Evolutionary conservation across 1,140 invertebrate species (phyloP).

Genomic region (Trichogramma pretiosum): DNA sequence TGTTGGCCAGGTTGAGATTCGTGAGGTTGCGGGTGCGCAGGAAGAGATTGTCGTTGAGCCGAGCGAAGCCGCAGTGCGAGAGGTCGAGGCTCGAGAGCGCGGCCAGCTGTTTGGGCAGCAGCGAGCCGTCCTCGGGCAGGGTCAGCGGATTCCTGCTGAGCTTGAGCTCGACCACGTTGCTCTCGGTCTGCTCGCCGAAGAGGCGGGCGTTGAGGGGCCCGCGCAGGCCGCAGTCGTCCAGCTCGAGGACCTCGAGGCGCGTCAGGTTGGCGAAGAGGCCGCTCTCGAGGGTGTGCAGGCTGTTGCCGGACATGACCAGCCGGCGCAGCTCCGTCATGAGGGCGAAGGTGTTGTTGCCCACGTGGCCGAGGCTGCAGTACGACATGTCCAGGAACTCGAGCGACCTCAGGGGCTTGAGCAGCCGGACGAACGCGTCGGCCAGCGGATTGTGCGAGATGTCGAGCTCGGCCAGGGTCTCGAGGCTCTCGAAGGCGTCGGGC

Average conservation of each 20-base stretch:
- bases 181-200: slow-evolving; percentile 57
- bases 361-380: slow-evolving; percentile 58
- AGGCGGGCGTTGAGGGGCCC: slow-evolving; percentile 54
- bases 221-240: slow-evolving; percentile 59
- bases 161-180: slow-evolving; percentile 58
- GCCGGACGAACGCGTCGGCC: slow-evolving; percentile 56
- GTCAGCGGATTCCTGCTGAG: slow-evolving; percentile 59
- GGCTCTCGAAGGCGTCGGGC: slow-evolving; percentile 57
- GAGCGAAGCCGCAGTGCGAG: slow-evolving; percentile 55
- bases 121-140: slow-evolving; percentile 47
- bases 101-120: slow-evolving; percentile 57
- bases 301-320: slow-evolving; percentile 60
- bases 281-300: slow-evolving; percentile 56
- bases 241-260: slow-evolving; percentile 55
- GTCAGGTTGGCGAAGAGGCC: slow-evolving; percentile 62
- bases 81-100: slow-evolving; percentile 56
- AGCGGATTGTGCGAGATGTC: slow-evolving; percentile 63
- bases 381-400: slow-evolving; percentile 66
- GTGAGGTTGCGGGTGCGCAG: slow-evolving; percentile 54
- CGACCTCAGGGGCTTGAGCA: slow-evolving; percentile 56
- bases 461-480: slow-evolving; percentile 56
- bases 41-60: slow-evolving; percentile 54
- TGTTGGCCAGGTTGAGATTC: slow-evolving; percentile 53
- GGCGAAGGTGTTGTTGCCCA: slow-evolving; percentile 57
- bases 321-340: slow-evolving; percentile 60